phyloP scores from a whole-genome alignment of 2,888 invertebrate species.

The Fragum whitleyi region DNA sequence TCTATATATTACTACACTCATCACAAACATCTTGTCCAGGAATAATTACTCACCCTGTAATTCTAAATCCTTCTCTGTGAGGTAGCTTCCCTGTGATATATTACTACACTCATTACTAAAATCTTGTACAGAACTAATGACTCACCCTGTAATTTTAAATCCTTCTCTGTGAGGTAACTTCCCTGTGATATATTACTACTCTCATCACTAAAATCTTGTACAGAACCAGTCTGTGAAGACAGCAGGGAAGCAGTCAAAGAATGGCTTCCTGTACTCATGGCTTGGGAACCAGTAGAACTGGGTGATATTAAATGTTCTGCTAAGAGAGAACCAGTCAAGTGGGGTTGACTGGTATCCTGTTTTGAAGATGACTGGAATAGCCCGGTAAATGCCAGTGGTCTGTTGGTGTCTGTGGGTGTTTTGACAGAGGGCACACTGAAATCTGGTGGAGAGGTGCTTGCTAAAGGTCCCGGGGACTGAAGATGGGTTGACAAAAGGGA shows the following conservation, averaged over 20 bases:
- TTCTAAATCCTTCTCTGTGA: slow-evolving; percentile 59
- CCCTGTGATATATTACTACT: slow-evolving; percentile 72
- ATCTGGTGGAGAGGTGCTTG: slow-evolving; percentile 23
- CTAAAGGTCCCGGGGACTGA: slow-evolving; percentile 11
- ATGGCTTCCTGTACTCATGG: slow-evolving; percentile 1
- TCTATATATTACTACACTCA: no score
- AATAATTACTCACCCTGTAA: slow-evolving; percentile 59
- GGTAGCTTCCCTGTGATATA: no score
- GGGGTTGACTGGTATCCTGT: background rate
- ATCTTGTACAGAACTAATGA: background rate
- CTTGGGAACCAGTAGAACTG: slow-evolving; percentile 29
- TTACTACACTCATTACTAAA: no score
- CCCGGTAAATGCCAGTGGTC: slow-evolving; percentile 53
- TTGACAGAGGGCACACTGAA: slow-evolving; percentile 18
- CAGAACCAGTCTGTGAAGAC: slow-evolving; percentile 61
- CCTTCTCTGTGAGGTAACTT: slow-evolving; percentile 69
- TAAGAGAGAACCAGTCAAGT: slow-evolving; percentile 36
- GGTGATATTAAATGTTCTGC: slow-evolving; percentile 38
- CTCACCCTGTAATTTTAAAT: slow-evolving; percentile 65
- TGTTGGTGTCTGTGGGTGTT: slow-evolving; percentile 27
- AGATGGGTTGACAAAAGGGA: slow-evolving; percentile 30
- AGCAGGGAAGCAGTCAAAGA: slow-evolving; percentile 38
- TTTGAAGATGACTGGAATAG: slow-evolving; percentile 35
- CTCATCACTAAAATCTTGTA: slow-evolving; percentile 68
- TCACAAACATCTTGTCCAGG: no score